Base-by-base conservation (phyloP, 2,888 invertebrate genomes). In the Enchytraeus crypticus region DNA sequence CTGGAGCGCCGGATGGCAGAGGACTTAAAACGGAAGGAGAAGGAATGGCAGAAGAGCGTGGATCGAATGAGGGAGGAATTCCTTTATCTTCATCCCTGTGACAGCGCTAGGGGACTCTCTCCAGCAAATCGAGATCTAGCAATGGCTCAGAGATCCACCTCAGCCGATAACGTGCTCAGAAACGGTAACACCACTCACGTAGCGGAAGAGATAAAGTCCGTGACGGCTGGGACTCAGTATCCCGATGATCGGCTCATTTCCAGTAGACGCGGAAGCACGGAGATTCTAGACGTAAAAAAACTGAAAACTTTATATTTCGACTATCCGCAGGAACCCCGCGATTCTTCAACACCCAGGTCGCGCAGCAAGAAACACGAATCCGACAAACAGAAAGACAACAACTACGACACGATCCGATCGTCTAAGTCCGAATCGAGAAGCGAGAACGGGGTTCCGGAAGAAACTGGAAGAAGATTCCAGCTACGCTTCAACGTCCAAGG, bases 31-130 rank as follows among this genome's bases (percentile, higher is more conserved):
- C 29, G 53, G 38, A 65, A 62, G 60, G 57, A 59, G 38, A 33
- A 49, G 23, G 64, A 67, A 5, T 67, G 68, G 66, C 61, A 67
- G 38, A 49, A 51, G 32, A 53, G 63, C 21, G 64, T 67, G n/a
- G 64, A 65, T 38, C 51, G 45, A 32, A 67, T 66, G 68, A 51
- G 58, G 11, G 62, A 67, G 34, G 68, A 67, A 53, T 65, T 67
- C 32, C 60, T 67, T n/a, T 45, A 61, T 21, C 59, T 66, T 18
- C 62, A 67, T 45, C 66, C 66, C 3, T 32, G 45, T 46, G 65
- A 68, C 33, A 61, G 56, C 38, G 45, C n/a, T n/a, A n/a, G 49
- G 21, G 60, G 66, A 58, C 51, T 30, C 11, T 21, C 21, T 51
- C 53, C 30, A 21, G n/a, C 11, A 11, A 43, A 43, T n/a, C 14